Percentiles rank a stretch among this genome's conserved stretches.
Conservation (phyloP, 1,140 invertebrate genomes). For the Choristoneura fumiferana region DNA sequence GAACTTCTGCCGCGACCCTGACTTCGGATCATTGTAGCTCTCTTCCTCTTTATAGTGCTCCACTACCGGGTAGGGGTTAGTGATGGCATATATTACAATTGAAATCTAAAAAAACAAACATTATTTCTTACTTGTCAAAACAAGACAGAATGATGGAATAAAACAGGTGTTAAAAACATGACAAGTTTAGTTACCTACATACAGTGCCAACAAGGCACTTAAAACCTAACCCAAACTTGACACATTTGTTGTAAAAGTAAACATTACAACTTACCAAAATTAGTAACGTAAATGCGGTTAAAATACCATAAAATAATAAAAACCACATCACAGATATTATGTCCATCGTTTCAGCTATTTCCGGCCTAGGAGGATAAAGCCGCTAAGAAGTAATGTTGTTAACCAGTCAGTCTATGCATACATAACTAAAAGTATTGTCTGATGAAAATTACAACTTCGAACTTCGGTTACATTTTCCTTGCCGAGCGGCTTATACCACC, state of each 20-base stretch:
- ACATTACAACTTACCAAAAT: constrained; percentile 18
- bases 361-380: too few relatives aligned
- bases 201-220: background rate
- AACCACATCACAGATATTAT: constrained; percentile 18
- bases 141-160: constrained; percentile 16
- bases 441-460: too few relatives aligned
- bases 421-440: too few relatives aligned
- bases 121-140: constrained; percentile 17
- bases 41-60: constrained; percentile 86
- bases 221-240: background rate
- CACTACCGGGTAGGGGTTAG: constrained; percentile 84
- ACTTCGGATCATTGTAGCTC: constrained; percentile 84
- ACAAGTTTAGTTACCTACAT: background rate
- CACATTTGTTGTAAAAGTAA: background rate
- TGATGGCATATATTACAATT: constrained; percentile 31
- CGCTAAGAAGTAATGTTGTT: too few relatives aligned
- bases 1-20: constrained; percentile 81
- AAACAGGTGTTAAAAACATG: background rate
- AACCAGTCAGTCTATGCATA: too few relatives aligned
- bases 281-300: constrained; percentile 13
- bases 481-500: too few relatives aligned
- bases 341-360: constrained; percentile 18
- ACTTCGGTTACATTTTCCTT: too few relatives aligned
- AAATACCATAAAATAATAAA: constrained; percentile 20
- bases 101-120: constrained; percentile 29